Percentiles rank a stretch among this genome's conserved stretches.
phyloP scores from a whole-genome alignment of 2,888 invertebrate genomes.

The Acanthacorydalis orientalis region DNA sequence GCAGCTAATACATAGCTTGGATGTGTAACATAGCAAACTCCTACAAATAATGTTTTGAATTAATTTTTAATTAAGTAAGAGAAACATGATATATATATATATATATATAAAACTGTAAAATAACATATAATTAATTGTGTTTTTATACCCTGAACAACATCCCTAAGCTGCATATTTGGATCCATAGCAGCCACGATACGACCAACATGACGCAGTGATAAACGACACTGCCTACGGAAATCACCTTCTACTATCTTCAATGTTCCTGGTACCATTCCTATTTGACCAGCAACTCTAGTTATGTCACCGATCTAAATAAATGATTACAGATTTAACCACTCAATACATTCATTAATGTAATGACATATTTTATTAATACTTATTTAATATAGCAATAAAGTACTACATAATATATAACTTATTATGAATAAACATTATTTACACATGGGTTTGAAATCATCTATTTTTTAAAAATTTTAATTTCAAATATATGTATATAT shows the following conservation, averaged over 20 bases:
- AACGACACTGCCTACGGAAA: slow-evolving; percentile 61
- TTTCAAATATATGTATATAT: background rate
- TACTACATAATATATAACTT: background rate
- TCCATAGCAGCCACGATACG: slow-evolving; percentile 70
- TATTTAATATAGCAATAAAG: too few species aligned
- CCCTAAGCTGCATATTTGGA: slow-evolving; percentile 57
- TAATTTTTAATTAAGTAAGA: background rate
- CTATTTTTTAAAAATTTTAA: background rate
- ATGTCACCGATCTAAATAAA: slow-evolving; percentile 56
- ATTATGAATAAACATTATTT: background rate
- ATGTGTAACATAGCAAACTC: slow-evolving; percentile 74
- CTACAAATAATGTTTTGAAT: slow-evolving; percentile 25
- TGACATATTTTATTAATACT: too few species aligned
- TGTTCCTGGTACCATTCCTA: slow-evolving; percentile 72
- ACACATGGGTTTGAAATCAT: background rate
- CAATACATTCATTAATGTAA: too few species aligned
- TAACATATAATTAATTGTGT: too few species aligned
- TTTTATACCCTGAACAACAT: slow-evolving; percentile 52
- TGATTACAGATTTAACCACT: background rate
- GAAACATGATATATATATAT: background rate
- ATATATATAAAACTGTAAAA: background rate
- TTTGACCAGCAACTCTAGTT: slow-evolving; percentile 81
- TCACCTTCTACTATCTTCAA: slow-evolving; percentile 62
- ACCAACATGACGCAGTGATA: slow-evolving; percentile 69
- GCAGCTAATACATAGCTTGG: slow-evolving; percentile 53